A percentile compares a stretch with the other conserved stretches of the same genome.
phyloP scores from a whole-genome alignment of 2,113 vertebrate species.

The Hippotragus niger region DNA sequence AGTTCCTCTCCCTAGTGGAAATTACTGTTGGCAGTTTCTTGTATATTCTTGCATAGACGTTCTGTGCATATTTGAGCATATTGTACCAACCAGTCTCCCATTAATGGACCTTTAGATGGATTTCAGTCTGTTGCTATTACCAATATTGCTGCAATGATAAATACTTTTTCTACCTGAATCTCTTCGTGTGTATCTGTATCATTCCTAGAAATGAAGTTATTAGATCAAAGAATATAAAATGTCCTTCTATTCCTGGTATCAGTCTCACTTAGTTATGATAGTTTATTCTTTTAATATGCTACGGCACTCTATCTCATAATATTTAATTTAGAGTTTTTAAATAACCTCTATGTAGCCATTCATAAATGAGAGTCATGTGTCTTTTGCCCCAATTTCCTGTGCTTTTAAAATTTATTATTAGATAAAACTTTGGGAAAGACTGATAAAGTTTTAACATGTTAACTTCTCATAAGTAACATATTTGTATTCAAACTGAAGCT shows the following conservation, averaged over 20 bases:
- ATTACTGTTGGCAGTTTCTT: slow-evolving; percentile 3
- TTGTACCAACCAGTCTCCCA: not conserved
- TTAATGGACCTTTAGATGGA: not conserved
- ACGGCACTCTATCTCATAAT: not conserved
- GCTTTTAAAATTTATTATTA: not conserved
- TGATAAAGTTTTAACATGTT: not conserved
- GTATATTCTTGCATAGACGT: not conserved
- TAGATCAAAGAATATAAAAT: not conserved
- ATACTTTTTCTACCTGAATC: not conserved
- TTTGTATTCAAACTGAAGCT: not conserved
- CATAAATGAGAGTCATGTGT: not conserved
- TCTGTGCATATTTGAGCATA: not conserved
- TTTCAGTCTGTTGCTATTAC: not conserved
- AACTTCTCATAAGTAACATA: not conserved
- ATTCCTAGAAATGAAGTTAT: not conserved
- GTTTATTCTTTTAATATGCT: not conserved
- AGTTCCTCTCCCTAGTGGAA: not conserved
- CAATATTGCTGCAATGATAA: not conserved
- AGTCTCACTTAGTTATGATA: not conserved
- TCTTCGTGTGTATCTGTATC: not conserved
- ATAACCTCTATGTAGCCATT: not conserved
- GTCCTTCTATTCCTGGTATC: not conserved
- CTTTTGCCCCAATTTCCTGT: not conserved
- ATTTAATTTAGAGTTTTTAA: not conserved
- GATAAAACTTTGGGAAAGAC: not conserved